Evolutionary conservation across 1,140 invertebrate genomes (phyloP).

Genomic region (Calephelis virginiensis): DNA sequence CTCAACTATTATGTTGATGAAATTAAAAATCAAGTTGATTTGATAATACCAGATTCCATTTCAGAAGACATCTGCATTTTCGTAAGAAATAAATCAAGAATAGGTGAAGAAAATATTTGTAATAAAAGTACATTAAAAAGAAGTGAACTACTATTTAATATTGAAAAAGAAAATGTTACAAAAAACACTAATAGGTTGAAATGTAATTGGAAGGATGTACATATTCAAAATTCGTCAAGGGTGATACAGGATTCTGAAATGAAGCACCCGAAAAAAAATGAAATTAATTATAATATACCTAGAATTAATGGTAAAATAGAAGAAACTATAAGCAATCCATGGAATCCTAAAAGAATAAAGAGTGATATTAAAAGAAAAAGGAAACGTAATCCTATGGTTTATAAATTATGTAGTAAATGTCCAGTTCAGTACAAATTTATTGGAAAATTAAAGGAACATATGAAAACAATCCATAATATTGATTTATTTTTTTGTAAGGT

Average conservation of each 20-base stretch:
- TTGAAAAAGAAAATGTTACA: neutral
- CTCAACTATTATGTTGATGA: slow-evolving; percentile 49
- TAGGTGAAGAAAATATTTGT: slow-evolving; percentile 18
- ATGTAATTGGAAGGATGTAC: too few species aligned
- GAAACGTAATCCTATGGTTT: slow-evolving; percentile 52
- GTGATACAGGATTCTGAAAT: too few species aligned
- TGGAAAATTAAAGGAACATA: slow-evolving; percentile 62
- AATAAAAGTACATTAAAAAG: neutral
- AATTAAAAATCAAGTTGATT: slow-evolving; percentile 41
- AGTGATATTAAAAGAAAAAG: slow-evolving; percentile 34
- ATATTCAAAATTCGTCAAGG: too few species aligned
- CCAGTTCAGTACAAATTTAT: slow-evolving; percentile 62
- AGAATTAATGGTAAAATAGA: slow-evolving; percentile 1
- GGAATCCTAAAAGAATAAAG: slow-evolving; percentile 4
- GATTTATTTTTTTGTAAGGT: slow-evolving; percentile 61
- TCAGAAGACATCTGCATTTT: slow-evolving; percentile 48
- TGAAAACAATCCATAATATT: slow-evolving; percentile 58
- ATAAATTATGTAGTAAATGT: slow-evolving; percentile 51
- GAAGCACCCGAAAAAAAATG: too few species aligned
- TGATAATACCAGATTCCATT: slow-evolving; percentile 30
- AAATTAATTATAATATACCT: neutral
- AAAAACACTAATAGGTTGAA: too few species aligned
- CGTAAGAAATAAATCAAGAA: slow-evolving; percentile 30
- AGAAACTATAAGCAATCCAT: slow-evolving; percentile 5
- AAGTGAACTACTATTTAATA: neutral